Evolutionary conservation across 2,797 vertebrate species (phyloP).

Genomic region (Pipistrellus pygmaeus): DNA sequence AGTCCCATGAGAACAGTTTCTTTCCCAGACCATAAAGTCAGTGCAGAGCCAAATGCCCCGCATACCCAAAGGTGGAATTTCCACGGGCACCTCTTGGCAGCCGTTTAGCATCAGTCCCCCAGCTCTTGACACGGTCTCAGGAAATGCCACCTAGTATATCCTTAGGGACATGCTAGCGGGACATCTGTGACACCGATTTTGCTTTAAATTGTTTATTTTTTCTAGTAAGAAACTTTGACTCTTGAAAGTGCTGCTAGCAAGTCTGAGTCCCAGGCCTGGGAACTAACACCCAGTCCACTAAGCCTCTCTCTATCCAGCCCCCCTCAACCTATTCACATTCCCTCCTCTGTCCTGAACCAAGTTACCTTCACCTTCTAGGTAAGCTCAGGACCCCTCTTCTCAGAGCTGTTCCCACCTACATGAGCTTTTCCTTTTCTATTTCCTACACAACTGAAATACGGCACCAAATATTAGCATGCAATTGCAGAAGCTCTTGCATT

Average conservation of each 20-base stretch:
- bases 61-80: not conserved
- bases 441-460: slow-evolving; percentile 3
- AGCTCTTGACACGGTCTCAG: not conserved
- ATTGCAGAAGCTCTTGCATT: not conserved
- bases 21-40: not conserved
- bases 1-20: slow-evolving; percentile 18
- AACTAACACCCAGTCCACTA: fast-evolving
- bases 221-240: not conserved
- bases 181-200: not conserved
- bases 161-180: not conserved
- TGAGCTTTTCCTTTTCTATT: not conserved
- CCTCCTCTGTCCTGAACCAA: not conserved
- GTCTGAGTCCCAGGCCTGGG: not conserved
- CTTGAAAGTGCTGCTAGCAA: not conserved
- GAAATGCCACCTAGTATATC: not conserved
- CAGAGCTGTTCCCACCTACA: not conserved
- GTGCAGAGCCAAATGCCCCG: not conserved
- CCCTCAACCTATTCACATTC: fast-evolving
- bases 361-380: not conserved
- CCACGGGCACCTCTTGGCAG: not conserved
- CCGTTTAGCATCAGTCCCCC: not conserved
- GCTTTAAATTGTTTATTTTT: not conserved
- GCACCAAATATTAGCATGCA: not conserved
- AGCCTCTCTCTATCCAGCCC: not conserved
- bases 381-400: not conserved